Base-by-base conservation (phyloP, 53 echinoderm and acorn worm genomes). In the Holothuria leucospilota region DNA sequence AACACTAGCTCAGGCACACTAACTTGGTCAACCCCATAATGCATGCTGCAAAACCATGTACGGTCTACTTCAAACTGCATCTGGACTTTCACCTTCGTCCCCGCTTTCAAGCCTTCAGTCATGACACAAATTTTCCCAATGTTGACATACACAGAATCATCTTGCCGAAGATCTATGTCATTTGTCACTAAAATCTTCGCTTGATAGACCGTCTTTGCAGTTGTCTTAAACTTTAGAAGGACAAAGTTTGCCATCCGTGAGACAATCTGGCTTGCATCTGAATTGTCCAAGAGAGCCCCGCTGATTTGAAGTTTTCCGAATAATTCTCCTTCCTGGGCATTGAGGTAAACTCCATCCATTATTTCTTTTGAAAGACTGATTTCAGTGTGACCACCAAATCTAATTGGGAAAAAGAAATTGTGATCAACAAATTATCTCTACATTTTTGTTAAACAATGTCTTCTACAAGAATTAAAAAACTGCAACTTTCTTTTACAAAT, bases 31-130 rank as follows among this genome's bases (percentile, higher is more conserved):
- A 95, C 92, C 15, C 93, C 93, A 62, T 82, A 86, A 68, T 93
- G 98, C 89, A 86, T 84, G 62, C 82, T 68, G 63, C 95, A 95
- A 80, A 92, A 94, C 30, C 85, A 68, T 13, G 94, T 62, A 13
- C 93, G 84, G 82, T 93, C 53, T 53, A 95, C 59, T 85, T 93
- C 93, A 73, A 98, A 95, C 87, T 98, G 98, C 51, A 95, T 59
- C 56, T 91, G 65, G 23, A 98, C 85, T 2, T 82, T 63, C 13
- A 92, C 59, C 62, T 60, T 59, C 39, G 24, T 92, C 85, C 15
- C 88, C 49, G 69, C 86, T 81, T 21, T 91, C 88, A 40, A 77
- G 59, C n/a, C 87, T 92, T 58, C 92, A 90, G 39, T 58, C 30
- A 16, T 82, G 68, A 73, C 88, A 62, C 91, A 93, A 38, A 65